phyloP scores from a whole-genome alignment of 1,140 invertebrate genomes.

The Pteromalus puparum region DNA sequence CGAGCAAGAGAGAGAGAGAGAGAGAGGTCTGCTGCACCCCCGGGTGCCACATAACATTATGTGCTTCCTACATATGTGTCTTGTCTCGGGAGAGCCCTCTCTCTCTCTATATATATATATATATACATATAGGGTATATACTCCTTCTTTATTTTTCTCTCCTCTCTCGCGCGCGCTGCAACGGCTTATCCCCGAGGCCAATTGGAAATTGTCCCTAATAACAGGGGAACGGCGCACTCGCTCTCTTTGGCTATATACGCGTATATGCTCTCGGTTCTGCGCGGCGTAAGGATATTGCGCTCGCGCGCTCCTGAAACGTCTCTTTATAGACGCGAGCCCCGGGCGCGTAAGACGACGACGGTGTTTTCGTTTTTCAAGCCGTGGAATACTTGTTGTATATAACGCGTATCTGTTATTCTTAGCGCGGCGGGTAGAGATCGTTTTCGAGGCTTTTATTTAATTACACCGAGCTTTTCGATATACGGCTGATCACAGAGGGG shows the following conservation, averaged over 20 bases:
- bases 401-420: not conserved
- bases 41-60: conserved; percentile 63
- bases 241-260: not conserved
- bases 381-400: too few species aligned
- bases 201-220: conserved; percentile 76
- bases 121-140: not conserved
- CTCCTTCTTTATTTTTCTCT: conserved; percentile 47
- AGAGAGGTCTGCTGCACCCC: conserved; percentile 51
- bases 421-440: too few species aligned
- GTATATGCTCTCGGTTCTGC: not conserved
- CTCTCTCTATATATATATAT: not conserved
- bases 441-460: too few species aligned
- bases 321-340: conserved; percentile 55
- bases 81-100: conserved; percentile 24
- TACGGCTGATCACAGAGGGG: too few species aligned
- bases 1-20: conserved; percentile 53
- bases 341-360: not conserved
- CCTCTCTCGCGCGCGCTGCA: conserved; percentile 30
- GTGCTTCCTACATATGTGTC: conserved; percentile 52
- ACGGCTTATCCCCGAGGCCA: conserved; percentile 65
- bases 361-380: not conserved
- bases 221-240: conserved; percentile 66
- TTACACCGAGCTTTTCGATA: too few species aligned
- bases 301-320: conserved; percentile 28
- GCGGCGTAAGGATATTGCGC: conserved; percentile 29